These are phyloP conservation scores for Drosophila anceps DNA, from an alignment of 2,888 invertebrate species.

Conservation along the genomic window DNA sequence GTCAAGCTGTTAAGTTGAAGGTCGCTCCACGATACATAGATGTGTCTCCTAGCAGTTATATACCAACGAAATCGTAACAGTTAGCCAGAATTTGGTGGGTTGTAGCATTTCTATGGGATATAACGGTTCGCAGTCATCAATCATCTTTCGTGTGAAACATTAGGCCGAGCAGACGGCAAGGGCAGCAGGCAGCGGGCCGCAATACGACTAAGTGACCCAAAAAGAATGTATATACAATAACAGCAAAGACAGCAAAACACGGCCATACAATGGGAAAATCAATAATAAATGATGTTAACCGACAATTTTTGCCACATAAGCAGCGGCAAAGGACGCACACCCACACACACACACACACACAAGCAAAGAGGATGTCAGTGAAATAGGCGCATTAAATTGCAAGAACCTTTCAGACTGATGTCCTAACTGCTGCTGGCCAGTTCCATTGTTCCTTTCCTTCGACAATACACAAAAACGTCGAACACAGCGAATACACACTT, in stretches of 20 bases:
- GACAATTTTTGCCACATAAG: slow-evolving; percentile 71
- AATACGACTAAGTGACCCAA: slow-evolving; percentile 66
- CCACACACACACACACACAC: slow-evolving; percentile 1
- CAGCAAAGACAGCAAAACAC: slow-evolving; percentile 13
- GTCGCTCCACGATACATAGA: slow-evolving; percentile 32
- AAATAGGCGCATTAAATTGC: slow-evolving; percentile 60
- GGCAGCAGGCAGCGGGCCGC: slow-evolving; percentile 10
- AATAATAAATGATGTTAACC: slow-evolving; percentile 80
- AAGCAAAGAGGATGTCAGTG: not conserved
- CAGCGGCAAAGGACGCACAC: slow-evolving; percentile 27
- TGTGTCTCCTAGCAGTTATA: slow-evolving; percentile 14
- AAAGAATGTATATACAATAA: slow-evolving; percentile 37
- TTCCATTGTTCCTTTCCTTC: slow-evolving; percentile 26
- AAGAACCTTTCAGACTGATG: slow-evolving; percentile 51
- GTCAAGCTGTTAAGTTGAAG: slow-evolving; percentile 60
- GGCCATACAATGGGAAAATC: slow-evolving; percentile 61
- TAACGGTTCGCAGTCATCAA: slow-evolving; percentile 61
- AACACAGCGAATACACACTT: slow-evolving; percentile 50
- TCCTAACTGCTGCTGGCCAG: slow-evolving; percentile 20
- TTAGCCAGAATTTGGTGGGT: slow-evolving; percentile 24
- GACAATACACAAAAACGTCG: slow-evolving; percentile 22
- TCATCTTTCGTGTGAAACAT: slow-evolving; percentile 62
- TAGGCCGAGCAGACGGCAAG: not conserved
- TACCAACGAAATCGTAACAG: slow-evolving; percentile 25
- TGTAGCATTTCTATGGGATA: slow-evolving; percentile 41